These are phyloP conservation scores for Stenotaenia linearis DNA, from an alignment of 2,888 invertebrate species.

Conservation along the genomic window DNA sequence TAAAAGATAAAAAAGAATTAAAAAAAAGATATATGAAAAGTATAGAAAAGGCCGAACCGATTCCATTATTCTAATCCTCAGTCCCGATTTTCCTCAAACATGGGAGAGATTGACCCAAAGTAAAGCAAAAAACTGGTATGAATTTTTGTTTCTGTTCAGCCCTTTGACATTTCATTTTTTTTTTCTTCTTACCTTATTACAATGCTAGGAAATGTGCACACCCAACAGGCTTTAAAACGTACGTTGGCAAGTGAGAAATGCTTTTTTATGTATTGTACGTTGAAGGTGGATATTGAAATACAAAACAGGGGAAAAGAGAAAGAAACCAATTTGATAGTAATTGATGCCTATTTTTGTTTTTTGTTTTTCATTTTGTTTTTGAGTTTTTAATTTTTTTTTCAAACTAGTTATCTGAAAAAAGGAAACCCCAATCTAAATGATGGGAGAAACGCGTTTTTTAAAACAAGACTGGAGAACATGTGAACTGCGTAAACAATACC, in stretches of 20 bases:
- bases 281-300: constrained; percentile 29
- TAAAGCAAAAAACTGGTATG: neutral
- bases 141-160: constrained; percentile 30
- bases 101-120: neutral
- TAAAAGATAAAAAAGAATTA: constrained; percentile 34
- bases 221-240: constrained; percentile 8
- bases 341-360: constrained; percentile 24
- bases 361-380: neutral
- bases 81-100: neutral
- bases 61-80: neutral
- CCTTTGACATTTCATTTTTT: constrained; percentile 19
- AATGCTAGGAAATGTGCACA: constrained; percentile 12
- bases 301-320: constrained; percentile 30
- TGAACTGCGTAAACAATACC: neutral
- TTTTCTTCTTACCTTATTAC: neutral
- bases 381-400: neutral
- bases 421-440: neutral
- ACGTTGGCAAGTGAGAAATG: constrained; percentile 3
- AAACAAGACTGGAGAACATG: neutral
- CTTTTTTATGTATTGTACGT: neutral
- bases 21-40: constrained; percentile 28
- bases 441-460: neutral
- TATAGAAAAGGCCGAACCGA: constrained; percentile 24
- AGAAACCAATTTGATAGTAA: constrained; percentile 24
- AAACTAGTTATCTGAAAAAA: neutral